phyloP scores from a whole-genome alignment of 1,140 invertebrate species.

The Drosophila busckii region DNA sequence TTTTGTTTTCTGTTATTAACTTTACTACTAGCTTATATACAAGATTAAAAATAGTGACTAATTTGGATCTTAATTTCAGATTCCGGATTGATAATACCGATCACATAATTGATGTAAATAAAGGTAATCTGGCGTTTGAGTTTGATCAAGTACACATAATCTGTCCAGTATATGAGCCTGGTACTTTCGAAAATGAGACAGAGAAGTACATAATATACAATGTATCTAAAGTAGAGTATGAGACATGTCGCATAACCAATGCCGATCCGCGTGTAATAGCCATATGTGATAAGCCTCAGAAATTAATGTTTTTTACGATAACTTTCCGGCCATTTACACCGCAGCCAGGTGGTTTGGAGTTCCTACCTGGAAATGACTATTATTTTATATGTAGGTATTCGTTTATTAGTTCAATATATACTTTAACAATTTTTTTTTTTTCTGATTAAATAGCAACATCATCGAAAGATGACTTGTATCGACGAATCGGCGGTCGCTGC shows the following conservation, averaged over 20 bases:
- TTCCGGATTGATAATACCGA: slow-evolving; percentile 98
- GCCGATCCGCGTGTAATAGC: slow-evolving; percentile 95
- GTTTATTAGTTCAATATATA: not conserved
- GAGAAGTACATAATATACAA: slow-evolving; percentile 98
- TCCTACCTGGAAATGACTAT: slow-evolving; percentile 95
- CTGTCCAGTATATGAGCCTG: slow-evolving; percentile 93
- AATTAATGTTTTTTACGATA: slow-evolving; percentile 97
- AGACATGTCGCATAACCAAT: slow-evolving; percentile 96
- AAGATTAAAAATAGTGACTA: too few species aligned
- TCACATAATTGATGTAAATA: slow-evolving; percentile 97
- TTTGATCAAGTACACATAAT: slow-evolving; percentile 98
- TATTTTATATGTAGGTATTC: slow-evolving; percentile 93
- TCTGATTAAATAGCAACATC: slow-evolving; percentile 85
- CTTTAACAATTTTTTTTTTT: slow-evolving; percentile 7
- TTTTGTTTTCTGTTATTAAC: too few species aligned
- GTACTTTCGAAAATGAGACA: slow-evolving; percentile 91
- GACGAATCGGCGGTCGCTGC: slow-evolving; percentile 93
- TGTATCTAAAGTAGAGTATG: slow-evolving; percentile 97
- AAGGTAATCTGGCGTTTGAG: slow-evolving; percentile 94
- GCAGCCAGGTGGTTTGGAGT: slow-evolving; percentile 95
- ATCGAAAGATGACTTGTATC: slow-evolving; percentile 93
- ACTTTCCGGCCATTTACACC: slow-evolving; percentile 97
- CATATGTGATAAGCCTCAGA: slow-evolving; percentile 96
- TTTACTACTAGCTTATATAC: too few species aligned
- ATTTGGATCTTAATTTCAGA: slow-evolving; percentile 81